A percentile compares a stretch with the other conserved stretches of the same genome.
Conservation (phyloP, 2,888 invertebrate species). For the Gisinianus flammeolus region DNA sequence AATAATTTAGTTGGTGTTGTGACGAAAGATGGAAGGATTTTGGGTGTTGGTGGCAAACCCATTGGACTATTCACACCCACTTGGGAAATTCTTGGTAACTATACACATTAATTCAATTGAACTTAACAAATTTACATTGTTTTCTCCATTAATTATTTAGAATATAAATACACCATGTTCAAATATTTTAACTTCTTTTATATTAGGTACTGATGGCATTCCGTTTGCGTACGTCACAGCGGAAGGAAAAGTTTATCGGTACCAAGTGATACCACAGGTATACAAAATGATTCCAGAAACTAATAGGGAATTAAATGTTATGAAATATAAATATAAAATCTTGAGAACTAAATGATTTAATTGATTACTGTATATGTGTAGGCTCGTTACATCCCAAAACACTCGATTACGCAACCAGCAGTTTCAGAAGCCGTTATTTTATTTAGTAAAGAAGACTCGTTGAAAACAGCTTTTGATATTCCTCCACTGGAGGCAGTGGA, state of each 20-base stretch:
- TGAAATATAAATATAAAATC: no score
- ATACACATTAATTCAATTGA: neutral
- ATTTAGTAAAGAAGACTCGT: neutral
- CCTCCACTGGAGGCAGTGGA: neutral
- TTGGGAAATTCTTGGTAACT: slow-evolving; percentile 22
- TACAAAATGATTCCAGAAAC: no score
- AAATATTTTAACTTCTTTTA: no score
- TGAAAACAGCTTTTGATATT: slow-evolving; percentile 16
- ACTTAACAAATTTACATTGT: no score
- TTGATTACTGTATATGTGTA: no score
- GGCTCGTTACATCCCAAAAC: neutral
- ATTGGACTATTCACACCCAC: slow-evolving; percentile 20
- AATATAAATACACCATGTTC: no score
- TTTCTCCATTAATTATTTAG: no score
- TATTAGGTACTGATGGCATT: slow-evolving; percentile 21
- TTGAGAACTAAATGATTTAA: no score
- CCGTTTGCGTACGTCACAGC: slow-evolving; percentile 27
- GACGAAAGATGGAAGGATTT: slow-evolving; percentile 23
- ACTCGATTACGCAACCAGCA: neutral
- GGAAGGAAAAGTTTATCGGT: slow-evolving; percentile 26
- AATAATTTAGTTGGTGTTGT: slow-evolving; percentile 13
- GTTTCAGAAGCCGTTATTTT: neutral
- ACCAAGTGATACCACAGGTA: slow-evolving; percentile 24
- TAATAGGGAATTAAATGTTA: no score
- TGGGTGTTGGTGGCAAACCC: slow-evolving; percentile 7